Base-by-base conservation (phyloP, 2,888 invertebrate genomes). In the Subacronicta megacephala region DNA sequence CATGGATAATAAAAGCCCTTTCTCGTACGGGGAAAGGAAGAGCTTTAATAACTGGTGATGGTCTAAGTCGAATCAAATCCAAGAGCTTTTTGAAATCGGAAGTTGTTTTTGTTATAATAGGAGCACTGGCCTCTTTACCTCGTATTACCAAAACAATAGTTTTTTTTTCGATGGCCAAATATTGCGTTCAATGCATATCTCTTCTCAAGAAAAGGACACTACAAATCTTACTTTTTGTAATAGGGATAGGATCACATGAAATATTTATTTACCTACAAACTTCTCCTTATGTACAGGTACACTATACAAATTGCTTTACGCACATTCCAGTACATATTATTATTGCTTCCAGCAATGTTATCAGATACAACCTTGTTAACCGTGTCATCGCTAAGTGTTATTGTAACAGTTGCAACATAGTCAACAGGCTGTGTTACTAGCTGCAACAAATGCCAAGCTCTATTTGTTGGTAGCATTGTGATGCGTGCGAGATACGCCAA, bases 401-500 rank as follows among this genome's bases (percentile, higher is more conserved):
- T 46, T 53, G 62, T 70, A 75, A 69, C 46, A 58, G 47, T 67
- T 68, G 49, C 72, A 70, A 65, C 56, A 72, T 57, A 44, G 56
- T 61, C 49, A 71, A 66, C 72, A 57, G 42, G 56, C 65, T 59
- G 49, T 53, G 58, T 62, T 74, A 77, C 68, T 72, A 63, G 69
- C 74, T 76, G 66, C 66, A 80, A 80, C 77, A 82, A 88, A 89
- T 85, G 87, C 82, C 85, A 85, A 77, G 87, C 87, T 90, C 90
- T 88, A 90, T 90, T 90, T 89, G 86, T 81, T 78, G 35, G 70
- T 72, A 79, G 82, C 77, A 83, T 82, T 85, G 83, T 88, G 88
- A 88, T 89, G 87, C 82, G 85, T 83, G 62, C 73, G 76, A 89
- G 87, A 88, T 87, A 83, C 72, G 78, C 72, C 56, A 76, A 88